Evolutionary conservation across 2,888 invertebrate species (phyloP).

Genomic region (Thumatha senex): DNA sequence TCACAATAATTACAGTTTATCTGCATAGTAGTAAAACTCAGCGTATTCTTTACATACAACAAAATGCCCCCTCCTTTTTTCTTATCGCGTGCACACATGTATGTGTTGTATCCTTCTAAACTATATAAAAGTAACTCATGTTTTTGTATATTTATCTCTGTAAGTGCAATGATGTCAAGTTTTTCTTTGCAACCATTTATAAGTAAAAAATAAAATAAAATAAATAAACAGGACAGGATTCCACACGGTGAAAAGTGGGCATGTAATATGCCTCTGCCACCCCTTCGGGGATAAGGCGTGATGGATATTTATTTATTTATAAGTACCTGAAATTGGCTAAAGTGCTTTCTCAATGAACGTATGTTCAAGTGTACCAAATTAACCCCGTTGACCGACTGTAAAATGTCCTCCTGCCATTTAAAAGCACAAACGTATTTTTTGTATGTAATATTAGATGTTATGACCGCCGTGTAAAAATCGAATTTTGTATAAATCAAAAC

Average conservation of each 20-base stretch:
- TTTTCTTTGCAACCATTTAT: not conserved
- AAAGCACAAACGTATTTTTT: not conserved
- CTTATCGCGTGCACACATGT: not conserved
- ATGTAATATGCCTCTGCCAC: no score
- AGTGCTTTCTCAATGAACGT: not conserved
- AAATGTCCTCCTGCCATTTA: not conserved
- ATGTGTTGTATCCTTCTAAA: not conserved
- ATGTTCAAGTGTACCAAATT: no score
- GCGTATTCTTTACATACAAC: not conserved
- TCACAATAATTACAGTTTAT: not conserved
- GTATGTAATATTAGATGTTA: not conserved
- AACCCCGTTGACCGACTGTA: not conserved
- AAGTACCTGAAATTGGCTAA: not conserved
- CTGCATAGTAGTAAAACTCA: not conserved
- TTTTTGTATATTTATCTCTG: not conserved
- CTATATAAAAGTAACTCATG: not conserved
- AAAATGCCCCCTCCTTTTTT: not conserved
- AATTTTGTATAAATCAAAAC: not conserved
- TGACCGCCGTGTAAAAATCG: not conserved
- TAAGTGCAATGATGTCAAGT: not conserved
- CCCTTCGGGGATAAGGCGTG: no score
- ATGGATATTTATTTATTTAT: no score
- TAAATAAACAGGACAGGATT: no score
- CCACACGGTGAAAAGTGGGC: no score
- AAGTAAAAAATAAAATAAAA: no score